Percentiles rank a stretch among this genome's conserved stretches.
Conservation (phyloP, 1,140 invertebrate genomes). For the Drosophila trapezifrons region DNA sequence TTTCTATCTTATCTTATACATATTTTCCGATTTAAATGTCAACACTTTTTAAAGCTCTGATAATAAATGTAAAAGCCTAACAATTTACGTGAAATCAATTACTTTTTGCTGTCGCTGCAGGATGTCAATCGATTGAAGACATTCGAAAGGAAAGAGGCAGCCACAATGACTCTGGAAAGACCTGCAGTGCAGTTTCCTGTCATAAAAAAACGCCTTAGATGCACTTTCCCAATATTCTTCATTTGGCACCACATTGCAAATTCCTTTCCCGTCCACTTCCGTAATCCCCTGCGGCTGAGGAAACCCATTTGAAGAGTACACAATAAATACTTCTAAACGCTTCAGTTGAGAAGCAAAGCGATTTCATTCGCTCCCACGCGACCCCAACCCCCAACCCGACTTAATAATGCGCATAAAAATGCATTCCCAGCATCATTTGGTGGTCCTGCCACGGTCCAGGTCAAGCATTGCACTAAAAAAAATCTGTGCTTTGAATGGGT, state of each 20-base stretch:
- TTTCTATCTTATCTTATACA: neutral
- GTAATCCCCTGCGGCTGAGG: neutral
- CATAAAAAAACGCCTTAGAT: conserved; percentile 8
- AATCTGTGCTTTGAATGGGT: neutral
- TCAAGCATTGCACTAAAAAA: conserved; percentile 1
- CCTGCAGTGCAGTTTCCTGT: conserved; percentile 1
- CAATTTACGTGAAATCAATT: neutral
- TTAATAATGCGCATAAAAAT: conserved; percentile 65
- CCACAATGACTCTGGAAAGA: neutral
- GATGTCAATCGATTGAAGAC: conserved; percentile 9
- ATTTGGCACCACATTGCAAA: conserved; percentile 18
- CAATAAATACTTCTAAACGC: conserved; percentile 42
- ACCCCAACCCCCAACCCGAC: neutral
- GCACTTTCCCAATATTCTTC: conserved; percentile 19
- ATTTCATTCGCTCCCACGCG: conserved; percentile 25
- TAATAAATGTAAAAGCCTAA: too few species aligned
- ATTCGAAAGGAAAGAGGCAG: neutral
- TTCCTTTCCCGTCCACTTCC: conserved; percentile 6
- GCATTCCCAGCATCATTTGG: conserved; percentile 30
- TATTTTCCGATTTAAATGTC: neutral
- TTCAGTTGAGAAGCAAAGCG: conserved; percentile 44
- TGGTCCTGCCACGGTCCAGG: conserved; percentile 5
- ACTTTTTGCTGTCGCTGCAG: neutral
- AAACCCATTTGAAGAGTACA: conserved; percentile 28
- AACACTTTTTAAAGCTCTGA: neutral